These are phyloP conservation scores for Ancistrus triradiatus DNA, from an alignment of 2,113 vertebrate genomes.

Conservation along the genomic window DNA sequence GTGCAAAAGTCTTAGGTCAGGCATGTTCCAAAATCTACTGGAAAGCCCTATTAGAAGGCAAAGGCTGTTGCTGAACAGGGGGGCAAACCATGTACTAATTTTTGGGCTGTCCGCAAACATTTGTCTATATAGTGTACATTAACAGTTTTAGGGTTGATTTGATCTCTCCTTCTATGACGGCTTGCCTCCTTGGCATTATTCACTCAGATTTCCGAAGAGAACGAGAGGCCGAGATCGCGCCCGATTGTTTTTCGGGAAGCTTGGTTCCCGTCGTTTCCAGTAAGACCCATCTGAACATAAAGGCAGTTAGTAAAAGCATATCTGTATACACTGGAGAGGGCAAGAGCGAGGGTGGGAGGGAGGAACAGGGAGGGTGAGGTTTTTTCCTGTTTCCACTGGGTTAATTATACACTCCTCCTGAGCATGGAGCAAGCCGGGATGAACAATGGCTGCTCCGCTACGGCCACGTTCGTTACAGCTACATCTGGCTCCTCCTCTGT, in stretches of 20 bases:
- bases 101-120: too few species aligned
- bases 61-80: too few species aligned
- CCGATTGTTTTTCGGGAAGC: slow-evolving; percentile 24
- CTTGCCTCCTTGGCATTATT: too few species aligned
- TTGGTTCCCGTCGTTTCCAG: slow-evolving; percentile 53
- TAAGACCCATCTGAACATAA: slow-evolving; percentile 52
- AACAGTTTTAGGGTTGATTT: too few species aligned
- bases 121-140: too few species aligned
- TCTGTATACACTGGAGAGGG: slow-evolving; percentile 41
- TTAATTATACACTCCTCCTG: slow-evolving; percentile 67
- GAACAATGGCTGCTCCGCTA: background rate
- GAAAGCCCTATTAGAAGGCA: too few species aligned
- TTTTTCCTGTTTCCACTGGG: slow-evolving; percentile 73
- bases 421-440: slow-evolving; percentile 42
- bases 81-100: too few species aligned
- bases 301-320: slow-evolving; percentile 49
- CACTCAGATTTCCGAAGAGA: too few species aligned
- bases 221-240: background rate
- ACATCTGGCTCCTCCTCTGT: background rate
- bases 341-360: slow-evolving; percentile 25
- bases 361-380: slow-evolving; percentile 66
- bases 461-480: background rate
- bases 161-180: too few species aligned
- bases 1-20: too few species aligned
- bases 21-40: too few species aligned